Evolutionary conservation across 1,140 invertebrate species (phyloP), one percentile per base, ranked within the genome.

Genomic region (Pentalonia nigronervosa): DNA sequence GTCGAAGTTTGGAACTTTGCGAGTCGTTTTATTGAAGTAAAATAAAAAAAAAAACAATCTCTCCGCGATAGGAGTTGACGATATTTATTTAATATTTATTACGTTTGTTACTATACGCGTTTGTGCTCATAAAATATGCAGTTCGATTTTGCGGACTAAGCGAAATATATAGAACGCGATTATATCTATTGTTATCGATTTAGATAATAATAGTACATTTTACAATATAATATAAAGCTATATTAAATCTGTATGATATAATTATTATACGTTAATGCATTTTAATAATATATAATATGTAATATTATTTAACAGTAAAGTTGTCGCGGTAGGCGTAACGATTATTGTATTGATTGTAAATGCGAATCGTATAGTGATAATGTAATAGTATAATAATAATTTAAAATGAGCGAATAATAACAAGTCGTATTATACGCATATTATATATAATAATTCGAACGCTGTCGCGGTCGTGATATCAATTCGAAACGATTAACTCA

Each of bases 401-500:
- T 6, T n/a, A 50, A 3, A 11, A 41, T n/a, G 30, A 45, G 41
- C 84, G 84, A 86, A 25, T 45, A 47, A 47, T 45, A 47, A 86
- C 84, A 86, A 47, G 84, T 47, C 11, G 11, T 47, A 86, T 47
- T 86, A 45, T 67, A 30, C 30, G 30, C 83, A 17, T 84, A 84
- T 41, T 41, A 86, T 86, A 25, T 41, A 86, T 86, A 25, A 86
- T 25, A 41, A 45, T 45, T 45, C 23, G 36, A 41, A 41, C 83
- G 36, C 50, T 4, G 50, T 14, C 50, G 50, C 36, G 83, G 41
- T 86, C 23, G 83, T 86, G 36, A 84, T 45, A 23, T 86, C 84
- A 86, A n/a, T 86, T 86, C 45, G 45, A 86, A 45, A 86, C 41
- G 84, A 86, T 86, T 47, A 45, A 86, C 84, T 86, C 84, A 45